Evolutionary conservation across 2,797 vertebrate species (phyloP).

Genomic region (Sebastolobus altivelis): DNA sequence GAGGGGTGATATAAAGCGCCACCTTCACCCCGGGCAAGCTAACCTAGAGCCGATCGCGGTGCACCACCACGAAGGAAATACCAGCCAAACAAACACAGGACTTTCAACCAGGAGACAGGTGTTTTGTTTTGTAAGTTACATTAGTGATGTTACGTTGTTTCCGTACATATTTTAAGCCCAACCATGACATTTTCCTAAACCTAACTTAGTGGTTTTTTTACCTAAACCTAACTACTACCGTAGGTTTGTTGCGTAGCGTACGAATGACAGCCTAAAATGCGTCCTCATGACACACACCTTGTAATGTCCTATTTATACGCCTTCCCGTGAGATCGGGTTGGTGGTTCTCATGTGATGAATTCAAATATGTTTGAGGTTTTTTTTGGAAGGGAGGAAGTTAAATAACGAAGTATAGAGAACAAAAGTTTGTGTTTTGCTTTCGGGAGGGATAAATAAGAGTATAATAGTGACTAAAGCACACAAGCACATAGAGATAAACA

Average conservation of each 20-base stretch:
- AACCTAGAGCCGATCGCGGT: no score
- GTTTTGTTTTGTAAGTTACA: no score
- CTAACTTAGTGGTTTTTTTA: accelerated
- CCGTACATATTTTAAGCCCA: not conserved
- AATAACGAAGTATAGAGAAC: not conserved
- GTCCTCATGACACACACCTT: no score
- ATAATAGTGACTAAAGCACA: constrained; percentile 13
- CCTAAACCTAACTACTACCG: not conserved
- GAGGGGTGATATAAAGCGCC: no score
- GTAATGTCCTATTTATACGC: no score
- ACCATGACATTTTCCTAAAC: not conserved
- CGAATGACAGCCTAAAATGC: not conserved
- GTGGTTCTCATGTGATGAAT: not conserved
- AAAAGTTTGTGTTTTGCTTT: not conserved
- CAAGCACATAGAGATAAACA: constrained; percentile 4
- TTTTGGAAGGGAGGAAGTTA: not conserved
- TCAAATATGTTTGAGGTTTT: not conserved
- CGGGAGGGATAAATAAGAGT: constrained; percentile 8
- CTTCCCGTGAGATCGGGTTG: no score
- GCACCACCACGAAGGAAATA: no score
- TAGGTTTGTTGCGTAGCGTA: not conserved
- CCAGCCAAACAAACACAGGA: no score
- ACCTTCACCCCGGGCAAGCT: no score
- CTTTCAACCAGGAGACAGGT: no score
- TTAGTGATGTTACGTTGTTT: not conserved